Base-by-base conservation (phyloP, 2,888 invertebrate species). In the Aleiodes leptofemur region DNA sequence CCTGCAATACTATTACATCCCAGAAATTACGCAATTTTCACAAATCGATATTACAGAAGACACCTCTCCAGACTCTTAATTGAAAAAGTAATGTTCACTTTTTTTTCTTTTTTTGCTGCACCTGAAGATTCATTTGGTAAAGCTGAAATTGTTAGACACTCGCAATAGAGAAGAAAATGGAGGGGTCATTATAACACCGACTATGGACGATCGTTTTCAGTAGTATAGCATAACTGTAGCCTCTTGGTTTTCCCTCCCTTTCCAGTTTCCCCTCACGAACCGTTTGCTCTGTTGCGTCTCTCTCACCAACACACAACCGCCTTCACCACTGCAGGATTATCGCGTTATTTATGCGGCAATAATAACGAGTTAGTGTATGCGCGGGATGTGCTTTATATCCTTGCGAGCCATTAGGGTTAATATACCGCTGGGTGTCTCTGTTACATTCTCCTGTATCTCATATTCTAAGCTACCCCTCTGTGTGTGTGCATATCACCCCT, bases 341-440 rank as follows among this genome's bases (percentile, higher is more conserved):
- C 89, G 83, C 85, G 88, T 88, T 88, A 88, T 89, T 89, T 89
- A 89, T 89, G 86, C 86, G 86, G 87, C 86, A 88, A 89, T 89
- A 89, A 89, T 89, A 88, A 88, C 88, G 88, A 89, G 87, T 87
- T 88, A 87, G 86, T 86, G 82, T 87, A 87, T 86, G 87, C 88
- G 87, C 87, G 86, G 88, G 88, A 87, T 89, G 88, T 88, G 88
- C 88, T 89, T 89, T 89, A 89, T 88, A 86, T 86, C 86, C 85
- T 86, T 83, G 87, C 86, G 83, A 87, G 83, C 87, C 89, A 87
- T 89, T 89, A 89, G 87, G 88, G 89, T 87, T 88, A 88, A 88
- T 87, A 88, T 86, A 87, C 86, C 85, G 84, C 80, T 79, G 80
- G 82, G 82, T 75, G 80, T 78, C 77, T 75, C 79, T 55, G 77